Percentiles rank a stretch among this genome's conserved stretches.
These are phyloP conservation scores for Incurvaria masculella DNA, from an alignment of 2,888 invertebrate genomes.

Conservation along the genomic window DNA sequence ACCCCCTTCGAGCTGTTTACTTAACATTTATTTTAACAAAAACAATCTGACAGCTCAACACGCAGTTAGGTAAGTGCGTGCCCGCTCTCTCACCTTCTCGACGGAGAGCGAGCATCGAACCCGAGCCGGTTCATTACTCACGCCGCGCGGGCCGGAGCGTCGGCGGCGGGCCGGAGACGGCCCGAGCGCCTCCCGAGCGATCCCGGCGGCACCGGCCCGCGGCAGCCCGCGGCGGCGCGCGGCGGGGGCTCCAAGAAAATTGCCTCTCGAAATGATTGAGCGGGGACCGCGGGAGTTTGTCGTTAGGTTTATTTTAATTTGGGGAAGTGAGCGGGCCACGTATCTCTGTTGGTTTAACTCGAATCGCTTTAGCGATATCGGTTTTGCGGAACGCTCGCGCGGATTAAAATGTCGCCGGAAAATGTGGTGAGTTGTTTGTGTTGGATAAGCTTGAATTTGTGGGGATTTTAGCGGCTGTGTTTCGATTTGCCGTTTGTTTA, in stretches of 20 bases:
- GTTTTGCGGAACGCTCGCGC: neutral
- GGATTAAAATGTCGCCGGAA: neutral
- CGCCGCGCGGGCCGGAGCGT: neutral
- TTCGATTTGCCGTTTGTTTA: too few relatives aligned
- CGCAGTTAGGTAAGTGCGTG: too few relatives aligned
- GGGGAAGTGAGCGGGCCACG: constrained; percentile 48
- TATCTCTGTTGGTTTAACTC: neutral
- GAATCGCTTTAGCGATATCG: neutral
- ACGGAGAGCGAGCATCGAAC: too few relatives aligned
- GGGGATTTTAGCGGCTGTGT: neutral
- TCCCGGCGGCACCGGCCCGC: too few relatives aligned
- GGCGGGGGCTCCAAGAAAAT: constrained; percentile 26
- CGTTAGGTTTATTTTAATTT: constrained; percentile 50
- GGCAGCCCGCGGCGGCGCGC: too few relatives aligned
- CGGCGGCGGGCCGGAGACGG: neutral
- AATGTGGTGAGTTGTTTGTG: neutral
- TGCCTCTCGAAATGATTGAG: constrained; percentile 51
- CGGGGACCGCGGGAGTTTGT: constrained; percentile 48
- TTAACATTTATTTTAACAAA: too few relatives aligned
- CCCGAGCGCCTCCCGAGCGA: too few relatives aligned
- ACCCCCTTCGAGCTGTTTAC: too few relatives aligned
- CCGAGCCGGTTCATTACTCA: neutral
- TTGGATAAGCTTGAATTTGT: neutral
- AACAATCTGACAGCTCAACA: too few relatives aligned
- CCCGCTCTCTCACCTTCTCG: too few relatives aligned